Conservation (phyloP, 2,888 invertebrate genomes). For the Arrhopalites spinosus region DNA sequence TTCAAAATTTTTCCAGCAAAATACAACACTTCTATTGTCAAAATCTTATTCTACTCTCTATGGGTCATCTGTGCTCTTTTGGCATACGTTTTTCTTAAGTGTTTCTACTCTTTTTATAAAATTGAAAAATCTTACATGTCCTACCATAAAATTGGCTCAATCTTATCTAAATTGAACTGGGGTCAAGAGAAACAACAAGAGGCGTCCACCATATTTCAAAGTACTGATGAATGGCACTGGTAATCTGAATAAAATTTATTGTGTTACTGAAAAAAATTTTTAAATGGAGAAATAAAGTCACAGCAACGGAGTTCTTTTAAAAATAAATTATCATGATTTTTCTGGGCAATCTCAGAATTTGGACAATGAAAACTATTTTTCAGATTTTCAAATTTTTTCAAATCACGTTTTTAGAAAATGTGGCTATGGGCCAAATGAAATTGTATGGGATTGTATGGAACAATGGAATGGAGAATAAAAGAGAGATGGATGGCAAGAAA, state of each 20-base stretch:
- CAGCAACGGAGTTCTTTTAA: no score
- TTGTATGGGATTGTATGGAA: no score
- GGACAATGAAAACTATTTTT: no score
- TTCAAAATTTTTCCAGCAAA: conserved; percentile 4
- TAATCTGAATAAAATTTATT: neutral
- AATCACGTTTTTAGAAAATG: no score
- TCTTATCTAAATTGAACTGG: neutral
- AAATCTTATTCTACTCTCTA: neutral
- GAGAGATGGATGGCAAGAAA: no score
- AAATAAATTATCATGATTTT: no score
- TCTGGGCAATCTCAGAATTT: no score
- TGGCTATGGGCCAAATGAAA: no score
- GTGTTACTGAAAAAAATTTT: neutral
- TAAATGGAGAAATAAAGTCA: neutral
- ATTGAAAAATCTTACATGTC: neutral
- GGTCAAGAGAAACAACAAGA: neutral
- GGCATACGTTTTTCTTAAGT: neutral
- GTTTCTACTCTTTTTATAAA: neutral
- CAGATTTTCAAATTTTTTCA: no score
- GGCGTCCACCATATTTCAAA: no score
- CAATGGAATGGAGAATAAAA: no score
- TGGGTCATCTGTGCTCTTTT: conserved; percentile 17
- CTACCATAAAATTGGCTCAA: neutral
- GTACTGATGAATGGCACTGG: conserved; percentile 1
- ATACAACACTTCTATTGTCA: neutral